Evolutionary conservation across 2,797 vertebrate species (phyloP).

Genomic region (Heterohyrax brucei): DNA sequence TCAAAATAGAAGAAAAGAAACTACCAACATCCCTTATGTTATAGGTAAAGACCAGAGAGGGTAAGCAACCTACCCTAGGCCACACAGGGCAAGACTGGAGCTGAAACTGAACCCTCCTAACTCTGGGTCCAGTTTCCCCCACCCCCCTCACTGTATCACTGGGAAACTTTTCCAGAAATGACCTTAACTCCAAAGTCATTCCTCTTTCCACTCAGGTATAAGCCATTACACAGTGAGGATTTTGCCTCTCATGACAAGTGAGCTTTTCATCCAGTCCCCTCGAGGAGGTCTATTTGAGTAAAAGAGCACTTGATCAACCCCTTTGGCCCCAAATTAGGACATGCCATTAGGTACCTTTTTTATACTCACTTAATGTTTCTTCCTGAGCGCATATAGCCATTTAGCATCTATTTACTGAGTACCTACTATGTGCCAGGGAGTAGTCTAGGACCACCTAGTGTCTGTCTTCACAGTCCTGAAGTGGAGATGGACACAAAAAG

Average conservation of each 20-base stretch:
- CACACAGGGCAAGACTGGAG: neutral
- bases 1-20: neutral
- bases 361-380: neutral
- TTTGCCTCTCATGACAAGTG: neutral
- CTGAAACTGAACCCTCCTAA: neutral
- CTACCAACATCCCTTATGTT: neutral
- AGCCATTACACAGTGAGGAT: accelerated
- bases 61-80: neutral
- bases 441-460: neutral
- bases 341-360: neutral
- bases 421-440: neutral
- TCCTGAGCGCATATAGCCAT: neutral
- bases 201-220: neutral
- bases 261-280: neutral
- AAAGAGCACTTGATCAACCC: neutral
- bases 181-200: neutral
- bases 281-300: neutral
- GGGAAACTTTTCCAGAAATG: neutral
- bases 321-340: neutral
- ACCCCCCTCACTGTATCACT: neutral
- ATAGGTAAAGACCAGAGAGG: neutral
- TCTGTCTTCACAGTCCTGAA: neutral
- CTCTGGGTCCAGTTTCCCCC: neutral
- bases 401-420: neutral
- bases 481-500: neutral